A percentile compares a stretch with the other conserved stretches of the same genome.
These are phyloP conservation scores for Galeruca laticollis DNA, from an alignment of 2,888 invertebrate species.

Conservation along the genomic window DNA sequence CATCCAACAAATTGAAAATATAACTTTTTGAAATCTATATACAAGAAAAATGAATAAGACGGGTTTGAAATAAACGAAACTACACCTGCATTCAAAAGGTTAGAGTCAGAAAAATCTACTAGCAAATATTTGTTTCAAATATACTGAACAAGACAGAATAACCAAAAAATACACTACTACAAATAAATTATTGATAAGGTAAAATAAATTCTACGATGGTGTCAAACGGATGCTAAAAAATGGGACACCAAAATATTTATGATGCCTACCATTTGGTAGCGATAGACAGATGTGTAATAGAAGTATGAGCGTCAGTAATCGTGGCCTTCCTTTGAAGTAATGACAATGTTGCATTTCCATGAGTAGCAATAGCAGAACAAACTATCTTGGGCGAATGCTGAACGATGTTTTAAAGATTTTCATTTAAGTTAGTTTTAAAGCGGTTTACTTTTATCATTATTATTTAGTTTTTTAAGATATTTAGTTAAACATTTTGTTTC, in stretches of 20 bases:
- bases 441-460: constrained; percentile 45
- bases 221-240: constrained; percentile 38
- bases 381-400: constrained; percentile 63
- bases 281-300: constrained; percentile 67
- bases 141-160: constrained; percentile 41
- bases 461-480: constrained; percentile 44
- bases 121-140: constrained; percentile 31
- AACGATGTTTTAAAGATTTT: constrained; percentile 50
- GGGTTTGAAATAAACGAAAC: constrained; percentile 54
- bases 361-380: constrained; percentile 58
- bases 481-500: constrained; percentile 47
- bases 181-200: constrained; percentile 31
- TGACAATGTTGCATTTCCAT: constrained; percentile 67
- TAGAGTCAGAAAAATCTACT: constrained; percentile 34
- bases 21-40: constrained; percentile 23
- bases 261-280: constrained; percentile 66
- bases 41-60: constrained; percentile 6
- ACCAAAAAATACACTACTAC: constrained; percentile 43
- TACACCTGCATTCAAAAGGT: constrained; percentile 41
- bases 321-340: constrained; percentile 63
- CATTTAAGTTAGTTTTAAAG: constrained; percentile 47
- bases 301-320: constrained; percentile 66
- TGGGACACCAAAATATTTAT: constrained; percentile 45
- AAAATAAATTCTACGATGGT: constrained; percentile 41
- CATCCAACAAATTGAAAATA: constrained; percentile 3